Evolutionary conservation across 1,140 invertebrate species (phyloP), one percentile per base, ranked within the genome.

Genomic region (Zaprionus tsacasi): DNA sequence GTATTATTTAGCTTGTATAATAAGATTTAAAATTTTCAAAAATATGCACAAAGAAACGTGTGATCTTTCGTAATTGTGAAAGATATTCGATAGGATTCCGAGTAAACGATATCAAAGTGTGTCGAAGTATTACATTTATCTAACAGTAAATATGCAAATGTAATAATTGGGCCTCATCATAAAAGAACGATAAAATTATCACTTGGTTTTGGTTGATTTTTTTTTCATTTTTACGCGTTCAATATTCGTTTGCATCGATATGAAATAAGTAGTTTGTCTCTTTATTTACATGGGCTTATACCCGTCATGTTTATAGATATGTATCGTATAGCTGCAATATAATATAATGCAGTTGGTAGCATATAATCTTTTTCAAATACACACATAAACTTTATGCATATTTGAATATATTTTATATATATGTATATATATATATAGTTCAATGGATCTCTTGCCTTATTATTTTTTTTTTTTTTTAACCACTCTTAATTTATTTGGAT

Each of bases 211-310:
- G 54, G 56, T 68, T 55, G 38, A 40, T 21, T 13, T 33, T 70
- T 59, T 57, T 30, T 55, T 78, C 50, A 33, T 65, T 66, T 58
- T 58, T 57, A 59, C 50, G 72, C 71, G 36, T 78, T 90, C 68
- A 54, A 55, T 63, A 55, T 69, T 80, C 78, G 79, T 89, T 89
- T 83, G 82, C 81, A 88, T 85, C 67, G 40, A 69, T 78, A 75
- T 90, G 81, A 73, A 90, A 81, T 89, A 59, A 64, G 81, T 90
- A 89, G 86, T 78, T 91, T 90, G 79, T 90, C 66, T 82, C 78
- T 60, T 88, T 91, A 91, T 90, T 87, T 90, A 90, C 86, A 90
- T 67, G 79, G 67, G 77, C 73, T 50, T 88, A 69, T 78, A 81
- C 82, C 81, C 76, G 76, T 64, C 63, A 58, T 59, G 52, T 45